Conservation (phyloP, 2,113 vertebrate species). For the Scartelaos histophorus region DNA sequence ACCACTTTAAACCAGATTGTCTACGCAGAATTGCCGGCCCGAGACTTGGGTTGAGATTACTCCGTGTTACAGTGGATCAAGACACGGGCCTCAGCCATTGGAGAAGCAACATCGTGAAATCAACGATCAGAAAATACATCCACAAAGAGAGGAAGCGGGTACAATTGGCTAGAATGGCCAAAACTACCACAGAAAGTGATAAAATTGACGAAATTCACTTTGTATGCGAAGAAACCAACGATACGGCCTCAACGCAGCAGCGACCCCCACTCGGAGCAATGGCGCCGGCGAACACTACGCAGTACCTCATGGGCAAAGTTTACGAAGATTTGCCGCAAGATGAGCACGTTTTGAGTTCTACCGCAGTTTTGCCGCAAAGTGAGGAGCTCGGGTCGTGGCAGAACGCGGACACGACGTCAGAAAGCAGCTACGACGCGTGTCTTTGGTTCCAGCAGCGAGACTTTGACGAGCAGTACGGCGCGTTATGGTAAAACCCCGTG, state of each 20-base stretch:
- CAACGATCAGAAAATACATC: constrained; percentile 8
- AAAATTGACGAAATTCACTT: accelerated
- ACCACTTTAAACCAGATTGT: background rate
- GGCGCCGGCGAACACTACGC: constrained; percentile 76
- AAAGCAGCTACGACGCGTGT: constrained; percentile 46
- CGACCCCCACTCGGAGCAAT: constrained; percentile 37
- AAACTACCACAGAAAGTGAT: accelerated
- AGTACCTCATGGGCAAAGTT: constrained; percentile 73
- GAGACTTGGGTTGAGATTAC: background rate
- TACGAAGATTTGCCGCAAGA: constrained; percentile 56
- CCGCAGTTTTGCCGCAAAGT: background rate
- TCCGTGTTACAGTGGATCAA: background rate
- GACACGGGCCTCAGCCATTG: background rate
- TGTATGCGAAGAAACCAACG: accelerated
- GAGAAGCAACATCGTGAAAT: background rate
- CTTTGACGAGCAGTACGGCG: constrained; percentile 67
- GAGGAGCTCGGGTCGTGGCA: constrained; percentile 1
- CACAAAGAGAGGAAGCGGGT: constrained; percentile 10
- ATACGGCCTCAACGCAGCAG: background rate
- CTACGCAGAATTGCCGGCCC: constrained; percentile 4
- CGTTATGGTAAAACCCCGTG: constrained; percentile 10
- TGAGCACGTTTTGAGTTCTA: background rate
- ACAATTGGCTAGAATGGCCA: background rate
- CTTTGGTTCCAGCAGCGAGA: constrained; percentile 70
- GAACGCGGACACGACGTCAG: constrained; percentile 10